Conservation (phyloP, 2,797 vertebrate genomes). For the Falco novaeseelandiae region DNA sequence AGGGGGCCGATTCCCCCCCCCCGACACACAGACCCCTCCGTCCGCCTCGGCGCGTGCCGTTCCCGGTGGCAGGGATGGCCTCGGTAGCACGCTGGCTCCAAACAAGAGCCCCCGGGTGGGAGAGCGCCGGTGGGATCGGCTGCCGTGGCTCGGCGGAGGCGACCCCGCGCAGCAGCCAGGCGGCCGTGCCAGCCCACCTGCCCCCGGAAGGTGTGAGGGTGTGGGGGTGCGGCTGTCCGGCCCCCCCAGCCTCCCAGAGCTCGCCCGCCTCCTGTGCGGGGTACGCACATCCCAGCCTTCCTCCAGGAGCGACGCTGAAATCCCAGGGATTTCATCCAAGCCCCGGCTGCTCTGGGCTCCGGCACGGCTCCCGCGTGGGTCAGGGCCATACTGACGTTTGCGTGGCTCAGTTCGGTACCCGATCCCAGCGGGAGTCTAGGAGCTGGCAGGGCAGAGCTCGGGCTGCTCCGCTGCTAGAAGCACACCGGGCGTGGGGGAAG, state of each 20-base stretch:
- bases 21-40: not conserved
- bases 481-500: accelerated
- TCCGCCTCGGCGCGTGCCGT: not conserved
- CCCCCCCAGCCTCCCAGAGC: not conserved
- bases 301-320: not conserved
- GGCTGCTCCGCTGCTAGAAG: not conserved
- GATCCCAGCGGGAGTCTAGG: not conserved
- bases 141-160: not conserved
- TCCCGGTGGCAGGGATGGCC: not conserved
- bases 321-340: not conserved
- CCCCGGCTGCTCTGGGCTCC: not conserved
- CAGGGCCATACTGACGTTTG: not conserved
- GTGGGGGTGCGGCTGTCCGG: not conserved
- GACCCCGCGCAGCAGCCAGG: not conserved
- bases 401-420: not conserved
- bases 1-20: not conserved
- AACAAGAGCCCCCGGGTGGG: not conserved
- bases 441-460: not conserved
- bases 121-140: not conserved
- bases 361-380: not conserved
- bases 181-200: no score
- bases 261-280: not conserved
- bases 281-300: not conserved
- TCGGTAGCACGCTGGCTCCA: not conserved
- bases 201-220: not conserved